Evolutionary conservation across 1,140 invertebrate species (phyloP), one percentile per base, ranked within the genome.

Genomic region (Drosophila repleta): DNA sequence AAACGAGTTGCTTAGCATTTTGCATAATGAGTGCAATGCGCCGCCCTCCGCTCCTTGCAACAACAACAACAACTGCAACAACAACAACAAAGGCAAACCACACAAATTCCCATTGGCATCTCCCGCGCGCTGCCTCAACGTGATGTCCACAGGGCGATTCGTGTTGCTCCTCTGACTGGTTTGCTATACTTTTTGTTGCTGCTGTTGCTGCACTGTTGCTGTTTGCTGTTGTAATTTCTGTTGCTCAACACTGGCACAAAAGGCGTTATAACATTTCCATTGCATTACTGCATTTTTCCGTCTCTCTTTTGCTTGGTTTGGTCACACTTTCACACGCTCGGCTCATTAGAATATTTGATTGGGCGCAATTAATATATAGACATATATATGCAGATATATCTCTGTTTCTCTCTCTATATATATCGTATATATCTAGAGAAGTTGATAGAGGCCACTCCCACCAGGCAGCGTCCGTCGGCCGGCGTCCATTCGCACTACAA

Each of bases 131-230:
- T 78, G 58, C 56, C 79, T 35, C 32, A 82, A 62, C 84, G 84
- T 89, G 84, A 89, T 89, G 84, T 84, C 84, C 84, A 78, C 84
- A 84, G 84, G 84, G 84, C 77, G 84, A 79, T 89, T 88, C 74
- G 76, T 80, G 81, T 37, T 56, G 43, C 13, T 48, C 20, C 13
- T 48, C 20, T 48, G 68, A 71, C 62, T 60, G 43, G 62, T 62
- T 74, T 67, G 60, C 20, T 49, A 37, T 74, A 48, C 26, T 52
- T 76, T 35, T n/a, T n/a, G n/a, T n/a, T 17, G 41, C 61, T 69
- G 73, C 75, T 68, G 64, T 66, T 75, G 71, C 57, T 76, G 72
- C n/a, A n/a, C 37, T 63, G 75, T 58, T 67, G 61, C 26, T 52
- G 55, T 41, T 29, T 58, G 41, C 39, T 65, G 26, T 69, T 68